phyloP scores from a whole-genome alignment of 1,140 invertebrate genomes.

The Mylabris phalerata region DNA sequence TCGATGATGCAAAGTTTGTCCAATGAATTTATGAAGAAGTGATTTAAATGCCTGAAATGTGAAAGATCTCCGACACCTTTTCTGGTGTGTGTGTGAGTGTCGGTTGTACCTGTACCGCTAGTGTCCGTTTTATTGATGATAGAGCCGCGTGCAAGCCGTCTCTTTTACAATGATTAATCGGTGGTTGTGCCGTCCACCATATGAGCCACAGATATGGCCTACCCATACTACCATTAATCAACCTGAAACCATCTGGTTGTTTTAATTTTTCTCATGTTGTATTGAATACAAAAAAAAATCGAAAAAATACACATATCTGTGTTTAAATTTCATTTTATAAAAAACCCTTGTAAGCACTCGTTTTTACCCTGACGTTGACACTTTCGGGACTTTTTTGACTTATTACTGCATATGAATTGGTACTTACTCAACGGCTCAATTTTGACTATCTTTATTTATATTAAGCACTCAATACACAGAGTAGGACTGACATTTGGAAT shows the following conservation, averaged over 20 bases:
- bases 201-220: conserved; percentile 9
- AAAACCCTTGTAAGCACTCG: no score
- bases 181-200: conserved; percentile 2
- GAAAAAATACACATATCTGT: no score
- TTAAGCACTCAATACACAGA: no score
- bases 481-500: no score
- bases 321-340: no score
- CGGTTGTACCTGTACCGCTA: conserved; percentile 11
- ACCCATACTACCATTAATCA: conserved; percentile 11
- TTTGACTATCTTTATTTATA: no score
- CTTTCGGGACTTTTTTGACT: no score
- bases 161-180: conserved; percentile 10
- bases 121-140: conserved; percentile 11
- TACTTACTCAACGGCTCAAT: no score
- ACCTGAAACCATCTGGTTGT: conserved; percentile 5
- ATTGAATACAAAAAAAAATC: no score
- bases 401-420: no score
- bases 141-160: conserved; percentile 5
- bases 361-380: no score
- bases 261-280: conserved; percentile 5
- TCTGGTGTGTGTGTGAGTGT: conserved; percentile 4
- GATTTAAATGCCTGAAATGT: neutral
- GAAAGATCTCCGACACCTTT: neutral
- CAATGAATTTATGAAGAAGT: neutral
- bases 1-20: no score